These are phyloP conservation scores for Micromys minutus DNA, from an alignment of 2,113 vertebrate genomes.

Conservation along the genomic window DNA sequence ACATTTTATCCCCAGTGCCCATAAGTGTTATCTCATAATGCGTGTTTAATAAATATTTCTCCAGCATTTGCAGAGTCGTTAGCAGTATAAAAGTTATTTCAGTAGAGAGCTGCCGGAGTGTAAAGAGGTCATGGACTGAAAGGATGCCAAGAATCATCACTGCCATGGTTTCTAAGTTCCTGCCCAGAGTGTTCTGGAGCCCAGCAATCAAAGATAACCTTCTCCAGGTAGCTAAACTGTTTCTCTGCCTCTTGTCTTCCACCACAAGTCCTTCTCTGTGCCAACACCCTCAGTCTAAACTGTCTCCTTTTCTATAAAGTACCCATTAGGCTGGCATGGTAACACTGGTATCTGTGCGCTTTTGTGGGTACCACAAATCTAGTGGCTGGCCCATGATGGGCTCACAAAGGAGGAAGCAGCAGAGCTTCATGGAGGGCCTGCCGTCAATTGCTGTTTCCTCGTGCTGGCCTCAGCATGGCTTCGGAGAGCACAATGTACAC, in stretches of 20 bases:
- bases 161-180: not conserved
- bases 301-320: not conserved
- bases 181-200: not conserved
- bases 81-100: slow-evolving; percentile 18
- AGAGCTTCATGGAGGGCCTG: slow-evolving; percentile 67
- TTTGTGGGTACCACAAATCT: not conserved
- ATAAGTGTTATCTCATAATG: slow-evolving; percentile 19
- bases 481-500: slow-evolving; percentile 85
- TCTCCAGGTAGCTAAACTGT: not conserved
- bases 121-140: not conserved
- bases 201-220: not conserved
- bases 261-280: not conserved
- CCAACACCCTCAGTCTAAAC: not conserved
- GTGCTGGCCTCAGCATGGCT: slow-evolving; percentile 79
- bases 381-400: not conserved
- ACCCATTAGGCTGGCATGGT: not conserved
- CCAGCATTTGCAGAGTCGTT: not conserved
- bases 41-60: slow-evolving; percentile 62
- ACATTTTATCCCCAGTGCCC: slow-evolving; percentile 15
- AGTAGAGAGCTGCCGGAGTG: not conserved
- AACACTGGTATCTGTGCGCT: not conserved
- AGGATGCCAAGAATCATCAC: not conserved
- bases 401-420: slow-evolving; percentile 38
- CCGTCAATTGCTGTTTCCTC: slow-evolving; percentile 80
- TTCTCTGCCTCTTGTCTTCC: not conserved